Evolutionary conservation across 1,140 invertebrate genomes (phyloP), one percentile per base, ranked within the genome.

Genomic region (Musca vetustissima): DNA sequence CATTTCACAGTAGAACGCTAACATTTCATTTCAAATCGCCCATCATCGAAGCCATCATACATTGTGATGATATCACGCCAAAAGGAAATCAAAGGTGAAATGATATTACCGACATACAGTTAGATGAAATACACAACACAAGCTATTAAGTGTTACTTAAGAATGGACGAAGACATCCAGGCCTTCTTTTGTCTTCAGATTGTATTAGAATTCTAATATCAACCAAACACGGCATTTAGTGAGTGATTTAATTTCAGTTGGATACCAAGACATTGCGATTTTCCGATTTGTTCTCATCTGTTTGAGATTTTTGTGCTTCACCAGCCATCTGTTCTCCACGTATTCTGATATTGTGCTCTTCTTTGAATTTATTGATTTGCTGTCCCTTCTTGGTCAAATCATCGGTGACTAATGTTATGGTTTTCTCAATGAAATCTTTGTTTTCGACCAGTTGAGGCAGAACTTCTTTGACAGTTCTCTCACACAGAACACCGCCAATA

Each of bases 321-420:
- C 83, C 74, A 68, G 76, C 78, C n/a, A 85, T 71, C 70, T 87
- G 87, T 66, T 90, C 89, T 1, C 89, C 90, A 74, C 88, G 86
- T 74, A 93, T 88, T 77, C 86, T 88, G 74, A 98, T 95, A 80
- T 95, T 94, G 77, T 97, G 87, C 75, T 93, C 91, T 78, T 96
- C 93, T 80, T 95, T 94, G 83, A 93, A 98, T 72, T 96, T 92
- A 80, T 97, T 96, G 43, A 98, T 92, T 84, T 98, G 95, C 61
- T 88, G 84, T 6, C 95, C 96, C 84, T 98, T 98, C 72, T 90
- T 89, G 43, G 89, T 86, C 14, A 98, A 83, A 81, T 97, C 92
- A 59, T 92, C 90, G 61, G 91, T 92, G 14, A 97, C 85, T 64
- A 86, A 86, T 78, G 91, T 89, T 64, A 96, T 89, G 2, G 94